These are phyloP conservation scores for Laspeyria flexula DNA, from an alignment of 2,888 invertebrate genomes.

Conservation along the genomic window DNA sequence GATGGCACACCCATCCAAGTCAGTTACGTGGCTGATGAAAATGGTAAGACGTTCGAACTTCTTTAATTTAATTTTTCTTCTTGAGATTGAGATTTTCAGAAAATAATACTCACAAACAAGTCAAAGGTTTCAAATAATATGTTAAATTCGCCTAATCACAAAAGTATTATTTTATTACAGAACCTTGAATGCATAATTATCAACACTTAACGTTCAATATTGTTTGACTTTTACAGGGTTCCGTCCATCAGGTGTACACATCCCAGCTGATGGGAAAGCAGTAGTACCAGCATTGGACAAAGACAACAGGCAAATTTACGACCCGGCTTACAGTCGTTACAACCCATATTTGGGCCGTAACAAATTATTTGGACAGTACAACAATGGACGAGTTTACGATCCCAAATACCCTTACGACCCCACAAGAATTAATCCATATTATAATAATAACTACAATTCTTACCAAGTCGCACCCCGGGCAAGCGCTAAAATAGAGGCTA, in stretches of 20 bases:
- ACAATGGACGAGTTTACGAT: slow-evolving; percentile 50
- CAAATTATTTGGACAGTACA: slow-evolving; percentile 51
- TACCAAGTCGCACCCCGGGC: slow-evolving; percentile 28
- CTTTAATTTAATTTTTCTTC: too few species aligned
- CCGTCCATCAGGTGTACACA: slow-evolving; percentile 88
- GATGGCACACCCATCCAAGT: slow-evolving; percentile 90
- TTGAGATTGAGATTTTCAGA: too few species aligned
- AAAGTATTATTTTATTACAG: too few species aligned
- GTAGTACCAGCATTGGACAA: slow-evolving; percentile 61
- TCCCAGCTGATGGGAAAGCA: slow-evolving; percentile 86
- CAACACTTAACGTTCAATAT: too few species aligned
- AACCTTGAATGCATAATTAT: too few species aligned
- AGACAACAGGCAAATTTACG: slow-evolving; percentile 46
- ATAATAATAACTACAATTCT: slow-evolving; percentile 47
- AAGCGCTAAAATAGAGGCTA: slow-evolving; percentile 44
- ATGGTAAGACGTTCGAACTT: slow-evolving; percentile 75
- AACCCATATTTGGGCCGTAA: slow-evolving; percentile 50
- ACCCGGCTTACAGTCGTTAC: slow-evolving; percentile 59
- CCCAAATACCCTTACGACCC: slow-evolving; percentile 53
- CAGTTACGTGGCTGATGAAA: slow-evolving; percentile 91
- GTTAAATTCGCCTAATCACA: too few species aligned
- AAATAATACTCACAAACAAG: too few species aligned
- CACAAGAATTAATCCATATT: slow-evolving; percentile 47
- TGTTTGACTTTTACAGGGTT: slow-evolving; percentile 68
- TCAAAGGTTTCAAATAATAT: too few species aligned